Evolutionary conservation across 2,797 vertebrate species (phyloP), one percentile per base, ranked within the genome.

Genomic region (Scarus forsteni): DNA sequence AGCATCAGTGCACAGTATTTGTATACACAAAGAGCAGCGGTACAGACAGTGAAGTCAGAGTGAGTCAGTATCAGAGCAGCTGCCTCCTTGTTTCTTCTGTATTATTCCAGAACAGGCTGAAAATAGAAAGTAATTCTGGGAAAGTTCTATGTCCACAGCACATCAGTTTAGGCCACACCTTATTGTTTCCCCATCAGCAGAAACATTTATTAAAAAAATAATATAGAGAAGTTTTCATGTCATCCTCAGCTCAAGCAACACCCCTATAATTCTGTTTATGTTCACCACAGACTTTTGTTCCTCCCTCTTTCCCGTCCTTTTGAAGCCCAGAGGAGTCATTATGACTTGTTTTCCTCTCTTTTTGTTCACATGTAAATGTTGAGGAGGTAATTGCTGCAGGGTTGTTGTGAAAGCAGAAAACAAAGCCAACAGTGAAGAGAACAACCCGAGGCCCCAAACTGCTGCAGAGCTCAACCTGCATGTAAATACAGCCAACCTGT

Each of bases 291-390:
- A 45, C 77, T 72, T 73, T 73, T 75, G 51, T 80, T 60, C 62
- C 19, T 65, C 36, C 65, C 36, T 55, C 48, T 44, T 61, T 60
- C 65, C 81, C 38, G 1, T 78, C 73, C 74, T 55, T 91, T 92
- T 87, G 89, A 94, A 92, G 87, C 86, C n/a, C 5, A 53, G 10
- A 53, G 40, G 62, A 71, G 70, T 81, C 72, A 64, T 77, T 78
- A 85, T 84, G 80, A 77, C 81, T 77, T 73, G 83, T 92, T 90
- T 92, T 92, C 86, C 81, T 79, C 88, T 85, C 61, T 78, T 83
- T 78, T 85, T 80, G 75, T 91, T 75, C 59, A 34, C 62, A 88
- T 91, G 85, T 81, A 82, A 91, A 92, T 89, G 78, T 61, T 81
- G 77, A 88, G 77, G 66, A 84, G 85, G 89, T 92, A 88, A 90